Conservation (phyloP, 2,888 invertebrate genomes). For the Diplolepis rosae region DNA sequence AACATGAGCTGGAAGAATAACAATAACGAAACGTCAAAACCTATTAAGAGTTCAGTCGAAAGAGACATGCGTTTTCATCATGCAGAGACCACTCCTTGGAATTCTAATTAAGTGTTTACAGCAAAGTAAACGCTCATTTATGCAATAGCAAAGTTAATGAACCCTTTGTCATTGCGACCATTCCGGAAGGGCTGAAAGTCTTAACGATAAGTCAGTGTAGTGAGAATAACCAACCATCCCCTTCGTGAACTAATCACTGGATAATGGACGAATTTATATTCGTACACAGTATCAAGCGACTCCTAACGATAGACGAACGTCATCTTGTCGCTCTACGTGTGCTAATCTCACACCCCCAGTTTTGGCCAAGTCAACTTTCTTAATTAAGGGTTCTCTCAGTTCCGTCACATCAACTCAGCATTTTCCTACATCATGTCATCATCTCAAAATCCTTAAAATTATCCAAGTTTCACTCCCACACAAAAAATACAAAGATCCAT, state of each 20-base stretch:
- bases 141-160: constrained; percentile 8
- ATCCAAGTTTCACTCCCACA: constrained; percentile 26
- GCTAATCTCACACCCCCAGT: constrained; percentile 43
- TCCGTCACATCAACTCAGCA: constrained; percentile 24
- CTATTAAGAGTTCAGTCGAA: background rate
- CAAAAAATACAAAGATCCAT: background rate
- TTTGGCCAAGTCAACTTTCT: constrained; percentile 59
- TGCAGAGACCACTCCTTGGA: background rate
- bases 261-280: constrained; percentile 66
- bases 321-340: constrained; percentile 42
- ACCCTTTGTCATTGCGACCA: constrained; percentile 11
- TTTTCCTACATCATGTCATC: constrained; percentile 2
- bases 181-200: constrained; percentile 35
- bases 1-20: background rate
- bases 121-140: constrained; percentile 34
- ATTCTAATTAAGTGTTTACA: constrained; percentile 25
- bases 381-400: constrained; percentile 56
- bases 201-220: constrained; percentile 11
- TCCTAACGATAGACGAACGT: constrained; percentile 49
- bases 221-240: constrained; percentile 34
- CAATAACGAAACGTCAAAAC: background rate
- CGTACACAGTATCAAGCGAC: constrained; percentile 48
- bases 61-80: background rate
- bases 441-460: background rate
- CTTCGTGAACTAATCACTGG: constrained; percentile 56